Conservation (phyloP, 2,888 invertebrate genomes). For the Sesia apiformis region DNA sequence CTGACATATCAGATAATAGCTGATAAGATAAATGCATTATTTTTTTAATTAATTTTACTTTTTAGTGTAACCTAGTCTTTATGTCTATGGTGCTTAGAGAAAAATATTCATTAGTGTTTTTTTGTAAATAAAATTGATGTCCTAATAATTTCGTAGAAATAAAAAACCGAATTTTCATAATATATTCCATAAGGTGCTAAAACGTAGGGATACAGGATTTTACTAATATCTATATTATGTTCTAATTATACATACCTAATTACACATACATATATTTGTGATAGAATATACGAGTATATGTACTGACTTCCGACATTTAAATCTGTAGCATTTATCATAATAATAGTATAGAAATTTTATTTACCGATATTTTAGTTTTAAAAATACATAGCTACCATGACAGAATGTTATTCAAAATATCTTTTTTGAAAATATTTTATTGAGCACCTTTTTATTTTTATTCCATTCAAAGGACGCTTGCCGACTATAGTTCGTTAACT, state of each 20-base stretch:
- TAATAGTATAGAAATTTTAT: no score
- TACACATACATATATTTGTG: no score
- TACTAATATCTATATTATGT: slow-evolving; percentile 8
- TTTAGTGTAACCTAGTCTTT: neutral
- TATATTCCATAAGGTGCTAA: slow-evolving; percentile 9
- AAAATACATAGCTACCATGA: no score
- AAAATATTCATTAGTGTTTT: neutral
- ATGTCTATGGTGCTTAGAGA: neutral
- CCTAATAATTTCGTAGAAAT: neutral
- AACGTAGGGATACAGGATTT: slow-evolving; percentile 1
- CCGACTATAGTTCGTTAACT: no score
- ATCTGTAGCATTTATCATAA: no score
- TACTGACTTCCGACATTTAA: no score
- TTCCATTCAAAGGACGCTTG: no score
- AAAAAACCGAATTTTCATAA: neutral
- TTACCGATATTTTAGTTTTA: no score
- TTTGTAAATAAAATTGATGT: slow-evolving; percentile 1
- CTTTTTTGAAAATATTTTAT: no score
- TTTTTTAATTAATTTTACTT: neutral
- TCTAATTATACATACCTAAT: neutral
- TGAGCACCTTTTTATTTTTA: no score
- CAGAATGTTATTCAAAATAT: no score
- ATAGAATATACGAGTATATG: no score
- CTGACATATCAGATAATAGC: slow-evolving; percentile 43
- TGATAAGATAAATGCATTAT: slow-evolving; percentile 20